Conservation (phyloP, 2,888 invertebrate species). For the Cheilosia variabilis region DNA sequence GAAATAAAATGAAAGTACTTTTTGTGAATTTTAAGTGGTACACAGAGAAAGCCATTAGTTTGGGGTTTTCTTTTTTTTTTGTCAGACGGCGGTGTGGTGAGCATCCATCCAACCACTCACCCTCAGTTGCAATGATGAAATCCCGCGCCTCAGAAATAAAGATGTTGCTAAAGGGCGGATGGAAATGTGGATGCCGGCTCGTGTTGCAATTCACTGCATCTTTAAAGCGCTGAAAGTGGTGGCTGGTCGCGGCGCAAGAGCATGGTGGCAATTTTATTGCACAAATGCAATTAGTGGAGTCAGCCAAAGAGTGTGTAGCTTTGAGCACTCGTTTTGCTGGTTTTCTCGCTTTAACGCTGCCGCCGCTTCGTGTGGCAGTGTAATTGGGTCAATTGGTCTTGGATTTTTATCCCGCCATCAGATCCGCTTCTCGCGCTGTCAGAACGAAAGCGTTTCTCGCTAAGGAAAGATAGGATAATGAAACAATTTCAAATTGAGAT, state of each 20-base stretch:
- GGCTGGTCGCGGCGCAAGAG: slow-evolving; percentile 16
- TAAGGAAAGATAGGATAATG: slow-evolving; percentile 54
- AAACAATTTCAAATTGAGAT: slow-evolving; percentile 64
- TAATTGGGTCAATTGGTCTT: slow-evolving; percentile 71
- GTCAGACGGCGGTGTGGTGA: not conserved
- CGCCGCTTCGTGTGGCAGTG: slow-evolving; percentile 23
- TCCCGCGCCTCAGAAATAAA: slow-evolving; percentile 21
- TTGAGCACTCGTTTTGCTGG: slow-evolving; percentile 42
- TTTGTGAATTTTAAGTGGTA: slow-evolving; percentile 67
- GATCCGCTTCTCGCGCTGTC: slow-evolving; percentile 4
- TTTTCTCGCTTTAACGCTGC: slow-evolving; percentile 37
- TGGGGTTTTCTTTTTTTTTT: slow-evolving; percentile 16
- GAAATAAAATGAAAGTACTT: slow-evolving; percentile 61
- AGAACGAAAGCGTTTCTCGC: slow-evolving; percentile 25
- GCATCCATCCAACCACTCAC: not conserved
- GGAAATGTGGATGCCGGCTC: slow-evolving; percentile 21
- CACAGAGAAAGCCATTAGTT: slow-evolving; percentile 65
- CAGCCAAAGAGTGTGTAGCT: slow-evolving; percentile 25
- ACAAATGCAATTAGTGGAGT: slow-evolving; percentile 68
- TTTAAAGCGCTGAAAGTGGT: slow-evolving; percentile 30
- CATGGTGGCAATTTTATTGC: slow-evolving; percentile 67
- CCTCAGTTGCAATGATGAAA: slow-evolving; percentile 36
- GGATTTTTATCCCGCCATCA: slow-evolving; percentile 22
- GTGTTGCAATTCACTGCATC: slow-evolving; percentile 12
- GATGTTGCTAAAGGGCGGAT: slow-evolving; percentile 30